Conservation (phyloP, 2,888 invertebrate species). For the Epistrophe grossulariae region DNA sequence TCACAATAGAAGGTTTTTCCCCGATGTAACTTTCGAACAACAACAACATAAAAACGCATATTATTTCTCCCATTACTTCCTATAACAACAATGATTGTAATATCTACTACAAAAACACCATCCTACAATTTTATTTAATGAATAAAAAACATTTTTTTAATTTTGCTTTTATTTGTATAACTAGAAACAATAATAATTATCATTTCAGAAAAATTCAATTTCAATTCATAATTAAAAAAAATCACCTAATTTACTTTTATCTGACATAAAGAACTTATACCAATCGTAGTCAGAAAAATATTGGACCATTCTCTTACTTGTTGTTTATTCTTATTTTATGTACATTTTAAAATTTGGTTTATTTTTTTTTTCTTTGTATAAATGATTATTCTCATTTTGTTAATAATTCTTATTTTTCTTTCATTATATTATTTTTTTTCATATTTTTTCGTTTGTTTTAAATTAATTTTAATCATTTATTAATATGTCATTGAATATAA, state of each 20-base stretch:
- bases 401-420: background rate
- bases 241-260: background rate
- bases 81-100: too few relatives aligned
- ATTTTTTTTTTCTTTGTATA: background rate
- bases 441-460: background rate
- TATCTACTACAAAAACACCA: too few relatives aligned
- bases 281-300: background rate
- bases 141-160: background rate
- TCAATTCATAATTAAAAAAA: slow-evolving; percentile 22
- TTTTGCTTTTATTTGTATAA: background rate
- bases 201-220: slow-evolving; percentile 69
- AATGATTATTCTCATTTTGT: slow-evolving; percentile 12
- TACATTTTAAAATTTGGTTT: slow-evolving; percentile 8
- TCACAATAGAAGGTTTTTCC: too few relatives aligned
- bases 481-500: background rate
- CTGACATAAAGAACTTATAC: background rate
- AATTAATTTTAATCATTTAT: slow-evolving; percentile 11
- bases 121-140: too few relatives aligned
- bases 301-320: background rate
- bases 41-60: too few relatives aligned
- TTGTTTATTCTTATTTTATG: slow-evolving; percentile 4
- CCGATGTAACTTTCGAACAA: too few relatives aligned
- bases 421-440: background rate
- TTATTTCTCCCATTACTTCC: too few relatives aligned
- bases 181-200: background rate